Evolutionary conservation across 2,888 invertebrate genomes (phyloP).

Genomic region (Mythimna loreyi): DNA sequence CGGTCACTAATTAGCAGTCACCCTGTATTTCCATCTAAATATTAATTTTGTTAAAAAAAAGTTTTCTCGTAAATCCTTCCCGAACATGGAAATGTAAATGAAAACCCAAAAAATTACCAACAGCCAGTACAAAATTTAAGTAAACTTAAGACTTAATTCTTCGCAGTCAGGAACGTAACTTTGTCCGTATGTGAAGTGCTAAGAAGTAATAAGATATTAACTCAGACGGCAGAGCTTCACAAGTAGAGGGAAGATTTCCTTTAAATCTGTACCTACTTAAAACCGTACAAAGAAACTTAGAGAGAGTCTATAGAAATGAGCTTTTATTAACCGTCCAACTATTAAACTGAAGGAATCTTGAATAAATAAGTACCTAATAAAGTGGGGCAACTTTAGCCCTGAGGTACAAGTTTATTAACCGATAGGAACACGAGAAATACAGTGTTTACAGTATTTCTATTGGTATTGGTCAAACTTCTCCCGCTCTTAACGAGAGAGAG

Average conservation of each 20-base stretch:
- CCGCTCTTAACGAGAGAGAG: too few relatives aligned
- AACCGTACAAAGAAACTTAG: conserved; percentile 23
- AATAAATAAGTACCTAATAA: neutral
- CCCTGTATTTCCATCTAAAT: too few relatives aligned
- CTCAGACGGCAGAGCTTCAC: conserved; percentile 36
- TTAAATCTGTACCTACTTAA: conserved; percentile 8
- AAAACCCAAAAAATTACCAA: neutral
- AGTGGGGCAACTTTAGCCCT: too few relatives aligned
- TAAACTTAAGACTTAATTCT: conserved; percentile 32
- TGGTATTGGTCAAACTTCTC: too few relatives aligned
- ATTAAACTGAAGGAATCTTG: neutral
- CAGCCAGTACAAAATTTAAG: neutral
- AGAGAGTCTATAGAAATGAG: neutral
- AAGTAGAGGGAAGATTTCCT: conserved; percentile 26
- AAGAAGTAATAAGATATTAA: conserved; percentile 55
- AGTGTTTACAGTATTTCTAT: too few relatives aligned
- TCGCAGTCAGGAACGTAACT: conserved; percentile 26
- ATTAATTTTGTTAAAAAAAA: too few relatives aligned
- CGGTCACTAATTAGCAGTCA: too few relatives aligned
- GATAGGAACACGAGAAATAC: too few relatives aligned
- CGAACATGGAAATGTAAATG: neutral
- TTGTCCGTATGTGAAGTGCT: conserved; percentile 44
- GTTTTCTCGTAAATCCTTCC: too few relatives aligned
- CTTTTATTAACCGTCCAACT: conserved; percentile 20
- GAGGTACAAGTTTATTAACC: too few relatives aligned